Evolutionary conservation across 37 sponge, comb jelly and placozoan species (phyloP).

Genomic region (Halichondria panicea): DNA sequence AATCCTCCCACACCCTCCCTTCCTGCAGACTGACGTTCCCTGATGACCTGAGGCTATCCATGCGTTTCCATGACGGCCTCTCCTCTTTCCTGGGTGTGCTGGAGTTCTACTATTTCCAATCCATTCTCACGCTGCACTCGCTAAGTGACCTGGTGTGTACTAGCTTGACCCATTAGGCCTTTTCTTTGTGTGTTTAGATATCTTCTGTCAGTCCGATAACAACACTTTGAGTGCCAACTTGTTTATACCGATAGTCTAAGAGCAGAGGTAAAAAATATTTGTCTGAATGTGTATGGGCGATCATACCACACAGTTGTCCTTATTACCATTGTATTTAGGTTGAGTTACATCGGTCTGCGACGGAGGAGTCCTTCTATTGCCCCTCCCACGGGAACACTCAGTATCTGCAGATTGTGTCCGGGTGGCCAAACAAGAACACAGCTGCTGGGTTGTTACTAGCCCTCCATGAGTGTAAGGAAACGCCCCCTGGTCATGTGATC

Average conservation of each 20-base stretch:
- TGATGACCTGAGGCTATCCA: slow-evolving; percentile 26
- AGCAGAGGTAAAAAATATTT: no score
- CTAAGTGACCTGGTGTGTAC: no score
- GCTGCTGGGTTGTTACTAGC: background rate
- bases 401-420: slow-evolving; percentile 7
- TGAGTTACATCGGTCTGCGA: background rate
- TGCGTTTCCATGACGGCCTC: slow-evolving; percentile 34
- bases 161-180: no score
- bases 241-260: background rate
- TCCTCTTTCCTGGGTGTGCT: slow-evolving; percentile 5
- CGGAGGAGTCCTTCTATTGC: background rate
- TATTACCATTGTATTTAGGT: slow-evolving; percentile 1
- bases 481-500: slow-evolving; percentile 15
- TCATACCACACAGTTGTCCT: background rate
- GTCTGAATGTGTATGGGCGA: no score
- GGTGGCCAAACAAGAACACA: background rate
- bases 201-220: background rate
- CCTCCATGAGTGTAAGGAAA: background rate
- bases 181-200: background rate
- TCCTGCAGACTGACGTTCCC: slow-evolving; percentile 19
- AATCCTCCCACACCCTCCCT: no score
- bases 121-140: background rate
- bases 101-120: slow-evolving; percentile 7
- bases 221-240: background rate
- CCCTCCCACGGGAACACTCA: slow-evolving; percentile 5